These are phyloP conservation scores for Lepus europaeus DNA, from an alignment of 2,113 vertebrate species.

Conservation along the genomic window DNA sequence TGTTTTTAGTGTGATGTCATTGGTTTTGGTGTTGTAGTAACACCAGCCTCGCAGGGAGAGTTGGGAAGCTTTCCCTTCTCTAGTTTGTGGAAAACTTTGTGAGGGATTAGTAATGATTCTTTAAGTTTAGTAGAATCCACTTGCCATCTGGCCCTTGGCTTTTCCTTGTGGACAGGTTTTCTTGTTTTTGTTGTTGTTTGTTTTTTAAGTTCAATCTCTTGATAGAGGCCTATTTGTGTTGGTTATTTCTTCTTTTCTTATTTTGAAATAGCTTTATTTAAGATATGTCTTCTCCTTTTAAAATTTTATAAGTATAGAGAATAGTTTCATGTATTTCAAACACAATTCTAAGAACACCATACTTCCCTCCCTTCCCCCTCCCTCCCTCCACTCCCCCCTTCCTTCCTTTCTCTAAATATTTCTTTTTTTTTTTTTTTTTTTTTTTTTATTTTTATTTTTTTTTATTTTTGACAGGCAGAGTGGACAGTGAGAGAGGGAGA, in stretches of 20 bases:
- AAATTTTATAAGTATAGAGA: too few relatives aligned
- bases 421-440: too few relatives aligned
- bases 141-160: background rate
- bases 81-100: constrained; percentile 12
- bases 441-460: too few relatives aligned
- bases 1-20: background rate
- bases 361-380: too few relatives aligned
- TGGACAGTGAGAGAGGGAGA: too few relatives aligned
- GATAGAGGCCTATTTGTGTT: background rate
- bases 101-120: background rate
- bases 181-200: constrained; percentile 4
- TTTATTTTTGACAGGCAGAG: too few relatives aligned
- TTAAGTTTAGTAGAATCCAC: constrained; percentile 16
- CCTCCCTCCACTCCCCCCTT: too few relatives aligned
- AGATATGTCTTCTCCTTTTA: too few relatives aligned
- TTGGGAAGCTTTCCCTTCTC: background rate
- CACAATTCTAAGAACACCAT: too few relatives aligned
- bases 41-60: background rate
- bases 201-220: background rate
- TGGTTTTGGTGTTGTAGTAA: background rate
- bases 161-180: background rate
- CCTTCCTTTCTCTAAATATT: background rate
- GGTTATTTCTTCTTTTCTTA: background rate
- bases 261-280: too few relatives aligned
- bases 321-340: too few relatives aligned